A percentile compares a stretch with the other conserved stretches of the same genome.
Evolutionary conservation across 1,140 invertebrate species (phyloP).

Genomic region (Drosophila ficusphila): DNA sequence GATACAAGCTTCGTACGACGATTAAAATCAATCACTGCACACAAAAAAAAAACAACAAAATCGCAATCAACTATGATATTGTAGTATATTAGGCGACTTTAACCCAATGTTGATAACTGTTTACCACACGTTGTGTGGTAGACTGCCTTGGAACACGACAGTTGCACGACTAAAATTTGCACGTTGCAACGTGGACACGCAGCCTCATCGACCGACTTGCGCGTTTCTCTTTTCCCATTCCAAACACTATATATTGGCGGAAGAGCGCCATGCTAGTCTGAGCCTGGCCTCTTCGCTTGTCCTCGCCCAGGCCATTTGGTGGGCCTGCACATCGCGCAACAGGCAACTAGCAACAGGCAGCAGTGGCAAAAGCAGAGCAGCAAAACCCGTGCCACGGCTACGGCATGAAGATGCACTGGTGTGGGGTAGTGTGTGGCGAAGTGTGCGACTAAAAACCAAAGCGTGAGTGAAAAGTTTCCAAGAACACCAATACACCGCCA

Average conservation of each 20-base stretch:
- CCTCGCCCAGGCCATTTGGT: neutral
- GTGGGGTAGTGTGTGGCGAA: constrained; percentile 5
- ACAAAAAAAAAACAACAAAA: constrained; percentile 44
- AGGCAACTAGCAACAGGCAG: constrained; percentile 45
- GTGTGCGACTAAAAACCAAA: constrained; percentile 55
- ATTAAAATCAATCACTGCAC: constrained; percentile 42
- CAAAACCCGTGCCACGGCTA: constrained; percentile 24
- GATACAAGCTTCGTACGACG: neutral
- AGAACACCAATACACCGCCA: constrained; percentile 50
- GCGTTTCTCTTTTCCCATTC: constrained; percentile 17
- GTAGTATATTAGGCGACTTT: neutral
- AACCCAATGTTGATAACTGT: constrained; percentile 14
- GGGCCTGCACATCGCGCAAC: constrained; percentile 42
- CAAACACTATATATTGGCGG: constrained; percentile 6
- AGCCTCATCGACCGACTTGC: constrained; percentile 55
- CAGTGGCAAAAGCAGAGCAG: constrained; percentile 28
- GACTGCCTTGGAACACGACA: constrained; percentile 83
- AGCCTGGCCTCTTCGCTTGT: neutral
- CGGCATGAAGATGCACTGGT: constrained; percentile 5
- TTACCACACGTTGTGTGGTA: constrained; percentile 10
- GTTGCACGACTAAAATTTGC: constrained; percentile 81
- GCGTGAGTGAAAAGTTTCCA: constrained; percentile 30
- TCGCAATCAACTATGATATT: constrained; percentile 3
- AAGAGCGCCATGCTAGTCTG: neutral
- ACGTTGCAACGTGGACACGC: constrained; percentile 74